Evolutionary conservation across 2,888 invertebrate species (phyloP).

Genomic region (Mesoligia furuncula): DNA sequence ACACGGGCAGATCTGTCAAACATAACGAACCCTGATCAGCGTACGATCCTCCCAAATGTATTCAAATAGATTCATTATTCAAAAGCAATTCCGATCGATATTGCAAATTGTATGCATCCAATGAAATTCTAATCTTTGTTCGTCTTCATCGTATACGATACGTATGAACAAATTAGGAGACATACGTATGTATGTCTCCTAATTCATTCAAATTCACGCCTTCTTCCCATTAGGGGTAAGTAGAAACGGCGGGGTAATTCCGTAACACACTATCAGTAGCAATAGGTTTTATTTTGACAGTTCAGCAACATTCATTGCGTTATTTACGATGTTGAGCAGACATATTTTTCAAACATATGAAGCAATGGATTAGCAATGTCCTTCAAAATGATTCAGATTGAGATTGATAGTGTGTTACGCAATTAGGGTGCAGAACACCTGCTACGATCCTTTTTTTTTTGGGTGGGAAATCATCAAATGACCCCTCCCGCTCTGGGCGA

Average conservation of each 20-base stretch:
- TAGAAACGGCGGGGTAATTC: neutral
- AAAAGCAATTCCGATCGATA: slow-evolving; percentile 59
- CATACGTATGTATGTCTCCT: too few species aligned
- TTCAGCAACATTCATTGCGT: too few species aligned
- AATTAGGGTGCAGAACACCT: neutral
- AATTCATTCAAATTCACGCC: neutral
- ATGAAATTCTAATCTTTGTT: slow-evolving; percentile 46
- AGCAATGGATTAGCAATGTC: too few species aligned
- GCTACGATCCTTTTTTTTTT: neutral
- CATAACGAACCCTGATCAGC: slow-evolving; percentile 17
- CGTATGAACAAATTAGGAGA: slow-evolving; percentile 4
- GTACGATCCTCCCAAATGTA: slow-evolving; percentile 49
- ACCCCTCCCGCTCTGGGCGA: too few species aligned
- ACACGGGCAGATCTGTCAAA: slow-evolving; percentile 10
- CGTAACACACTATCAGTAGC: too few species aligned
- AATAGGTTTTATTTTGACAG: too few species aligned
- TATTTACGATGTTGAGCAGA: too few species aligned
- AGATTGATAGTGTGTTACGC: too few species aligned
- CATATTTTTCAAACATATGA: too few species aligned
- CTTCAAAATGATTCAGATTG: too few species aligned
- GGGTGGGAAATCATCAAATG: too few species aligned
- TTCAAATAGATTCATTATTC: slow-evolving; percentile 67
- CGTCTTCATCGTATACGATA: slow-evolving; percentile 16
- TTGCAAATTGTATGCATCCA: slow-evolving; percentile 60
- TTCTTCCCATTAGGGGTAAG: neutral